Conservation (phyloP, 1,140 invertebrate genomes). For the Philotrypesis tridentata region DNA sequence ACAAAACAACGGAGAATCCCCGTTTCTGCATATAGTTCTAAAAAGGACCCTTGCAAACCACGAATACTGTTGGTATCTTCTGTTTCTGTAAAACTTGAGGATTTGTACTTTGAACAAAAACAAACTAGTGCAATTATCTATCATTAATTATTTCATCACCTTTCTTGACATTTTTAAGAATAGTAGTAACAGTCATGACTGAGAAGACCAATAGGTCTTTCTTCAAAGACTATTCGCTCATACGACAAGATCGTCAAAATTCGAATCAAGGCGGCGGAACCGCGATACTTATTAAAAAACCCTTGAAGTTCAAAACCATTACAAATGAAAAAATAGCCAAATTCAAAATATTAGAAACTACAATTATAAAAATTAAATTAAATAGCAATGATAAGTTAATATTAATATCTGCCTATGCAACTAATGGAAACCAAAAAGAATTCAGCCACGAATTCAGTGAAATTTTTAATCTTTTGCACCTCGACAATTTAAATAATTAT, state of each 20-base stretch:
- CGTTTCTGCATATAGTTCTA: too few relatives aligned
- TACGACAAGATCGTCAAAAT: constrained; percentile 46
- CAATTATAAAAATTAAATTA: background rate
- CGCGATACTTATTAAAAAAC: constrained; percentile 34
- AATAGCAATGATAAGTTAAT: background rate
- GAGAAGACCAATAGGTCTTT: too few relatives aligned
- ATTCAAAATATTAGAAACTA: background rate
- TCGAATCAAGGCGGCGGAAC: constrained; percentile 49
- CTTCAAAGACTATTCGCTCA: too few relatives aligned
- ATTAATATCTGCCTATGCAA: background rate
- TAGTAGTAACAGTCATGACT: too few relatives aligned
- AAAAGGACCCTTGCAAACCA: too few relatives aligned
- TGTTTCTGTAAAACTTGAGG: too few relatives aligned
- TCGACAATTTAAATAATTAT: background rate
- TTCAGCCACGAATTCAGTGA: background rate
- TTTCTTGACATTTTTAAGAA: too few relatives aligned
- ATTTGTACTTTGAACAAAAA: too few relatives aligned
- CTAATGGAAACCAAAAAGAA: background rate
- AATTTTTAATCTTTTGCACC: background rate
- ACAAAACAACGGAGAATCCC: too few relatives aligned
- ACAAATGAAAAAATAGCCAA: background rate
- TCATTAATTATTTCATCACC: too few relatives aligned
- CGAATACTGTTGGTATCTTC: too few relatives aligned
- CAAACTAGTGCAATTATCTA: too few relatives aligned
- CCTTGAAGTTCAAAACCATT: background rate